These are phyloP conservation scores for Bellardia pandia DNA, from an alignment of 2,888 invertebrate species.

Conservation along the genomic window DNA sequence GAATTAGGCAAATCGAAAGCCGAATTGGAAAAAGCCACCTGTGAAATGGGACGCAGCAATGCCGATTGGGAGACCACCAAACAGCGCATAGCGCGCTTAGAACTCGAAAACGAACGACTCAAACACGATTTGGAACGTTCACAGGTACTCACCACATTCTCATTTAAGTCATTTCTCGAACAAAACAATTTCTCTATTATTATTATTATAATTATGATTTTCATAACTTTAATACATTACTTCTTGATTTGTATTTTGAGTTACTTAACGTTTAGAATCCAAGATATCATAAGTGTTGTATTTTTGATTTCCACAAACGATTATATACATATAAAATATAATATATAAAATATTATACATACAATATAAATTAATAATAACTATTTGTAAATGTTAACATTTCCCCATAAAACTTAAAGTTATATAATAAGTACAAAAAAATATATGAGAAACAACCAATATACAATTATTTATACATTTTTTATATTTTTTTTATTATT, in stretches of 20 bases:
- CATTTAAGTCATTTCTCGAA: slow-evolving; percentile 48
- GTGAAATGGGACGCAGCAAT: slow-evolving; percentile 93
- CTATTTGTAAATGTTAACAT: slow-evolving; percentile 50
- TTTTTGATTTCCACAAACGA: slow-evolving; percentile 37
- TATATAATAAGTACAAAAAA: slow-evolving; percentile 36
- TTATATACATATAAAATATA: neutral
- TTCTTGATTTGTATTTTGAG: too few relatives aligned
- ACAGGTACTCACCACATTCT: slow-evolving; percentile 85
- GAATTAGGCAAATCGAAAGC: slow-evolving; percentile 97
- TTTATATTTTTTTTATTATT: slow-evolving; percentile 65
- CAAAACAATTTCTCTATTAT: slow-evolving; percentile 66
- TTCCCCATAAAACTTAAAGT: slow-evolving; percentile 19
- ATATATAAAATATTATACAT: neutral
- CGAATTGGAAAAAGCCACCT: slow-evolving; percentile 95
- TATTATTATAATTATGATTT: neutral
- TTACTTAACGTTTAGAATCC: slow-evolving; percentile 48
- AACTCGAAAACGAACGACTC: slow-evolving; percentile 95
- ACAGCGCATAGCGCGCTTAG: slow-evolving; percentile 92
- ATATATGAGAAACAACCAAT: neutral
- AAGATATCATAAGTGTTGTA: slow-evolving; percentile 64
- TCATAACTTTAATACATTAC: neutral
- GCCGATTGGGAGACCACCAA: slow-evolving; percentile 87
- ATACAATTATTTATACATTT: slow-evolving; percentile 44
- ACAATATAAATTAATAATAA: slow-evolving; percentile 25
- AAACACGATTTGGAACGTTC: slow-evolving; percentile 93